Conservation (phyloP, 2,888 invertebrate species). For the Coelogynopora nodosa region DNA sequence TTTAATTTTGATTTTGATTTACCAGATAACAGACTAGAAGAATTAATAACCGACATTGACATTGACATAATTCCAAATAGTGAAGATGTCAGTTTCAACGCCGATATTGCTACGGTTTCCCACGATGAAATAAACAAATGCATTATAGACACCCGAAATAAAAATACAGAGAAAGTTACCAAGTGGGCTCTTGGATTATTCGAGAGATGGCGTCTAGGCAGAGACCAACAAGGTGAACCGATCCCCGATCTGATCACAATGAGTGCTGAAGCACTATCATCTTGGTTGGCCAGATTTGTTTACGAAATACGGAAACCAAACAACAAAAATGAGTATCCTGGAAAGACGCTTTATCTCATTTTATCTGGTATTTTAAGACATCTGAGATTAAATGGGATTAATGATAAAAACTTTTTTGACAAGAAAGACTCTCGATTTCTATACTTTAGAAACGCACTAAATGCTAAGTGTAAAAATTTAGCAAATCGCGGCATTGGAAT, state of each 20-base stretch:
- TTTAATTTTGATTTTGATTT: neutral
- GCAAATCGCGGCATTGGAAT: slow-evolving; percentile 12
- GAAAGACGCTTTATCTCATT: neutral
- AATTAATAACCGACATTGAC: neutral
- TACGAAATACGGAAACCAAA: slow-evolving; percentile 10
- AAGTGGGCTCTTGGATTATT: neutral
- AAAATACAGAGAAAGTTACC: neutral
- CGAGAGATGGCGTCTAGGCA: neutral
- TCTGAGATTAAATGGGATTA: neutral
- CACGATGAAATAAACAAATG: neutral
- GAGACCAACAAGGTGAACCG: neutral
- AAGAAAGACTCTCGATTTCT: neutral
- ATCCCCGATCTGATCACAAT: neutral
- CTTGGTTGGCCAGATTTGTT: neutral
- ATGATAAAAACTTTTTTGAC: neutral
- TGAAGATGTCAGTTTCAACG: neutral
- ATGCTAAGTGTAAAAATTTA: slow-evolving; percentile 3
- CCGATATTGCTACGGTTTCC: neutral
- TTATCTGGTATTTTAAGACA: neutral
- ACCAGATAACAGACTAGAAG: neutral
- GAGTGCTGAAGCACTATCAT: neutral
- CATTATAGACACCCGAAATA: neutral
- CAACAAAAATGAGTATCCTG: neutral
- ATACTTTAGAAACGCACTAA: slow-evolving; percentile 5
- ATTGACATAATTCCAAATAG: neutral